Evolutionary conservation across 2,888 invertebrate genomes (phyloP).

Genomic region (Selenia dentaria): DNA sequence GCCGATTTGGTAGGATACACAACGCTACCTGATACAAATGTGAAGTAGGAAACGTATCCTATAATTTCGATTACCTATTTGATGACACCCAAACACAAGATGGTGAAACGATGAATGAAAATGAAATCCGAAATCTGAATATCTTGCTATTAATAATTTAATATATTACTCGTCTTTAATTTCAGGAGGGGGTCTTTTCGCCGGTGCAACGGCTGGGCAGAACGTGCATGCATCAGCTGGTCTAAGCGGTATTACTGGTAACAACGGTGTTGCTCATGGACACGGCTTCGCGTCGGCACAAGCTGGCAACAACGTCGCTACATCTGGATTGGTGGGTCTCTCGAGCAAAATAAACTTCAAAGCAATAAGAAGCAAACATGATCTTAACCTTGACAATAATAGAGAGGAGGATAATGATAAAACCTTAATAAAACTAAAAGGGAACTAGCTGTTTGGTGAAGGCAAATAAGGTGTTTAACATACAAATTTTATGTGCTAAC

Average conservation of each 20-base stretch:
- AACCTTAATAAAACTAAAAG: constrained; percentile 3
- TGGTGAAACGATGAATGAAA: no score
- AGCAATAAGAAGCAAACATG: background rate
- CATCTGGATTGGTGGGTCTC: constrained; percentile 67
- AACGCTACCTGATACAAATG: no score
- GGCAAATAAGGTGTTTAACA: background rate
- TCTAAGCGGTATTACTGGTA: constrained; percentile 62
- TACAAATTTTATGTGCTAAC: background rate
- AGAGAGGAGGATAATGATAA: no score
- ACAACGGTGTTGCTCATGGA: constrained; percentile 53
- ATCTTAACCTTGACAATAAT: background rate
- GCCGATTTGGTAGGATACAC: no score
- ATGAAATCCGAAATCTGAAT: no score
- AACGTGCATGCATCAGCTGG: constrained; percentile 79
- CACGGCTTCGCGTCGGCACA: constrained; percentile 48
- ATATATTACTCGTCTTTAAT: constrained; percentile 13
- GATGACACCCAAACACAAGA: no score
- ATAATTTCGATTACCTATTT: no score
- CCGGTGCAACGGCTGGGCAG: constrained; percentile 85
- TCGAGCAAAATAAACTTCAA: constrained; percentile 39
- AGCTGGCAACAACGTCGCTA: constrained; percentile 60
- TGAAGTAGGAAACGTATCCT: no score
- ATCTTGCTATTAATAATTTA: background rate
- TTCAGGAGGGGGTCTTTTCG: constrained; percentile 78
- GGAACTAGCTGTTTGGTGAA: constrained; percentile 1